phyloP scores from a whole-genome alignment of 2,113 vertebrate species.

The Cisticola juncidis region DNA sequence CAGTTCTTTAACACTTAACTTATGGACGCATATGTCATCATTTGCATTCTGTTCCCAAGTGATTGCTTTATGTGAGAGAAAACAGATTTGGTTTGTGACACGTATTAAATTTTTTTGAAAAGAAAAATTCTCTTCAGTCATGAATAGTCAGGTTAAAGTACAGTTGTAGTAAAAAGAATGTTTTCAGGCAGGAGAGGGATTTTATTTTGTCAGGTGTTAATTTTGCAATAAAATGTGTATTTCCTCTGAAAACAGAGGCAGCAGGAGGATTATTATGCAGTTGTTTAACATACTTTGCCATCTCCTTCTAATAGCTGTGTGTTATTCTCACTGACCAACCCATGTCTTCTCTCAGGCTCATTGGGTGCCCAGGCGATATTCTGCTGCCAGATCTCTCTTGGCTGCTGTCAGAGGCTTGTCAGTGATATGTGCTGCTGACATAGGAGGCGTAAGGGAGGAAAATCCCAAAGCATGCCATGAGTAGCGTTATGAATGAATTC shows the following conservation, averaged over 20 bases:
- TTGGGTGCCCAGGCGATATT: not conserved
- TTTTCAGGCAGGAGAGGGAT: not conserved
- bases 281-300: not conserved
- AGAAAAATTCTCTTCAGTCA: not conserved
- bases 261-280: not conserved
- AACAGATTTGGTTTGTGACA: not conserved
- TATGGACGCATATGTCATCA: not conserved
- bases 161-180: rapidly evolving
- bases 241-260: not conserved
- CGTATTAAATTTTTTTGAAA: not conserved
- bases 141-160: not conserved
- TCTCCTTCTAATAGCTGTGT: not conserved
- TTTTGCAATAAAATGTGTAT: not conserved
- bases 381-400: not conserved
- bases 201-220: not conserved
- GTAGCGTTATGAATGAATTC: not conserved
- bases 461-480: not conserved
- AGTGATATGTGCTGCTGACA: not conserved
- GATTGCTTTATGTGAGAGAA: not conserved
- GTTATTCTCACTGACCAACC: not conserved
- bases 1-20: not conserved
- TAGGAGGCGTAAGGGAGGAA: not conserved
- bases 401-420: not conserved
- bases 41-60: not conserved
- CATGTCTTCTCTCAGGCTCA: not conserved